A percentile compares a stretch with the other conserved stretches of the same genome.
Evolutionary conservation across 2,888 invertebrate genomes (phyloP).

Genomic region (Lithophane ornitopus): DNA sequence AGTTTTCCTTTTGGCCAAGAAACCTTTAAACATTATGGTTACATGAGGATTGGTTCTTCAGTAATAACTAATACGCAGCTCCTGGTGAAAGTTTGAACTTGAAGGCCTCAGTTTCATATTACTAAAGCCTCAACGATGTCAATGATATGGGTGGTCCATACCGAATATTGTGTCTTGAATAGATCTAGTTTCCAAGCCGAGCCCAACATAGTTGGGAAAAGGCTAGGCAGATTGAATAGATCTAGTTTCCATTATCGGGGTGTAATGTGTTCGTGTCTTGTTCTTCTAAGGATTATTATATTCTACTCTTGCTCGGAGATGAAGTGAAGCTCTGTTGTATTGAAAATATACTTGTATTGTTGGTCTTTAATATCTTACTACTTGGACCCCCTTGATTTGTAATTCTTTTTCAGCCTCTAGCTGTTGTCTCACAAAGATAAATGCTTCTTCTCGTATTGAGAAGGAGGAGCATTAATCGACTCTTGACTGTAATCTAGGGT

Average conservation of each 20-base stretch:
- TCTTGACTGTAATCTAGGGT: neutral
- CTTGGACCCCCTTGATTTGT: neutral
- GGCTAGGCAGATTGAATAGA: no score
- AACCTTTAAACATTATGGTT: neutral
- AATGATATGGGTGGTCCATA: neutral
- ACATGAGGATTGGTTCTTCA: neutral
- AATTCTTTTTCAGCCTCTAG: neutral
- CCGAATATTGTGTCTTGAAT: constrained; percentile 7
- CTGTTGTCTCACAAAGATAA: neutral
- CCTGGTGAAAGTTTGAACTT: neutral
- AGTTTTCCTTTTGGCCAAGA: no score
- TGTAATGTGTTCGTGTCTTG: neutral
- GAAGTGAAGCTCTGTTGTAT: neutral
- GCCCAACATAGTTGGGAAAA: no score
- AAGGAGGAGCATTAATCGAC: neutral
- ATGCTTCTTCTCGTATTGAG: neutral
- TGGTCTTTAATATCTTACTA: no score
- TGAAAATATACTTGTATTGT: neutral
- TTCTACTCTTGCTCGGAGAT: neutral
- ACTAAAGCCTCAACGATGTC: neutral
- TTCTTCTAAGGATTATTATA: neutral
- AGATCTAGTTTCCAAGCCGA: no score
- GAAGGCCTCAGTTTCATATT: neutral
- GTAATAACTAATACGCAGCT: neutral
- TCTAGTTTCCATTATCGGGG: neutral